Evolutionary conservation across 2,888 invertebrate species (phyloP).

Genomic region (Patella ulyssiponensis): DNA sequence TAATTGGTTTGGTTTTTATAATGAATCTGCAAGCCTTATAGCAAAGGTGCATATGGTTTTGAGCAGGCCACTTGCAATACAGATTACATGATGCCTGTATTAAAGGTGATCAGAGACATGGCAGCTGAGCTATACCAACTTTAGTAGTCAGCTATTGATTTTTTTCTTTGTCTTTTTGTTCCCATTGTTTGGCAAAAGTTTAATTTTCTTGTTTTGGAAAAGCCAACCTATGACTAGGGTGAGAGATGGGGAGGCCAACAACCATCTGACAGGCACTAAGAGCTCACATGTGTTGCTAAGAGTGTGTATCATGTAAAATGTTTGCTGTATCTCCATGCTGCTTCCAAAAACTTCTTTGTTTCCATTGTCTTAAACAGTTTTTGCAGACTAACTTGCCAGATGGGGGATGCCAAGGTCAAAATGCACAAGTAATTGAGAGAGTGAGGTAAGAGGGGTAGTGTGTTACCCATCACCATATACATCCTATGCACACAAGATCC

Average conservation of each 20-base stretch:
- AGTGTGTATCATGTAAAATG: slow-evolving; percentile 29
- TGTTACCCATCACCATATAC: slow-evolving; percentile 13
- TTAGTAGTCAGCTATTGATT: slow-evolving; percentile 59
- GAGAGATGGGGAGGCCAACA: slow-evolving; percentile 33
- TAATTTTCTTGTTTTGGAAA: slow-evolving; percentile 59
- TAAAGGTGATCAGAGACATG: slow-evolving; percentile 48
- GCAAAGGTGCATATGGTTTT: slow-evolving; percentile 53
- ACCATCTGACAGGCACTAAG: slow-evolving; percentile 42
- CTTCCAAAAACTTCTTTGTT: slow-evolving; percentile 36
- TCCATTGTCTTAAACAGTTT: slow-evolving; percentile 39
- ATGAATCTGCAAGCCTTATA: slow-evolving; percentile 39
- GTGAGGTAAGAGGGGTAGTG: slow-evolving; percentile 19
- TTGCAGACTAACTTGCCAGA: slow-evolving; percentile 41
- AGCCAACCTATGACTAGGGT: slow-evolving; percentile 52
- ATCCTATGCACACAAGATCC: neutral
- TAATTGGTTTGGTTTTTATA: slow-evolving; percentile 51
- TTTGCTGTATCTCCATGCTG: slow-evolving; percentile 7
- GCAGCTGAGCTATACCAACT: slow-evolving; percentile 61
- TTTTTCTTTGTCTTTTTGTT: slow-evolving; percentile 67
- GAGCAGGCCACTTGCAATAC: slow-evolving; percentile 45
- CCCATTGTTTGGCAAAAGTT: slow-evolving; percentile 62
- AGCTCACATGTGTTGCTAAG: slow-evolving; percentile 37
- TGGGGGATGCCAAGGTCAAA: slow-evolving; percentile 33
- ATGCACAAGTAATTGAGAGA: slow-evolving; percentile 29
- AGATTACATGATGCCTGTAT: slow-evolving; percentile 42